These are phyloP conservation scores for Catharus fuscescens DNA, from an alignment of 2,113 vertebrate species.

Conservation along the genomic window DNA sequence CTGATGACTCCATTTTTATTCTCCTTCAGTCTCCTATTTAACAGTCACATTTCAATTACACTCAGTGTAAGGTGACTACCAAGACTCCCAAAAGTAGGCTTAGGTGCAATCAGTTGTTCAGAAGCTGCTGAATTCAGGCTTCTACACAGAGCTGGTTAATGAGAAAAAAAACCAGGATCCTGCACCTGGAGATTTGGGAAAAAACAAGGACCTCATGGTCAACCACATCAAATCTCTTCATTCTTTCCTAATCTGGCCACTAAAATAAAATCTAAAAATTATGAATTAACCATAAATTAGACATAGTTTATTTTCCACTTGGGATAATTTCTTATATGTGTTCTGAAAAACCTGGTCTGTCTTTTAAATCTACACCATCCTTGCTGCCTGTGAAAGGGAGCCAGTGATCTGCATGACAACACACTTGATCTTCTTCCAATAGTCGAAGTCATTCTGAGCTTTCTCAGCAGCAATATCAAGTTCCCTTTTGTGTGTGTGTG, in stretches of 20 bases:
- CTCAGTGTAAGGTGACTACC: neutral
- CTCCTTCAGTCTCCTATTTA: neutral
- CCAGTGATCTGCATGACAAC: neutral
- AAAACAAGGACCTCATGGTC: neutral
- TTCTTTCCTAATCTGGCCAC: neutral
- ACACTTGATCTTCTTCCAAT: neutral
- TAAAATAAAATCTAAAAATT: neutral
- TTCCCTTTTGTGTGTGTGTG: neutral
- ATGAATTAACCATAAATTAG: neutral
- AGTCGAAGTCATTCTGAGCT: neutral
- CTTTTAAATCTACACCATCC: neutral
- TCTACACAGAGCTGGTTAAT: neutral
- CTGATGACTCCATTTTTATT: neutral
- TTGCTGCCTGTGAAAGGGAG: neutral
- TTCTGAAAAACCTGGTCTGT: neutral
- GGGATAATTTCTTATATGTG: neutral
- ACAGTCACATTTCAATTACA: neutral
- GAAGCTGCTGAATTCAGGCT: neutral
- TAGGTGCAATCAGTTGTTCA: neutral
- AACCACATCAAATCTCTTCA: neutral
- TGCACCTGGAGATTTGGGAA: neutral
- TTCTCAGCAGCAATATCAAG: constrained; percentile 15
- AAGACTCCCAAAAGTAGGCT: neutral
- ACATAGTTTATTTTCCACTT: neutral
- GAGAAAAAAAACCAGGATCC: neutral